Base-by-base conservation (phyloP, 2,113 vertebrate species). In the Reinhardtius hippoglossoides region DNA sequence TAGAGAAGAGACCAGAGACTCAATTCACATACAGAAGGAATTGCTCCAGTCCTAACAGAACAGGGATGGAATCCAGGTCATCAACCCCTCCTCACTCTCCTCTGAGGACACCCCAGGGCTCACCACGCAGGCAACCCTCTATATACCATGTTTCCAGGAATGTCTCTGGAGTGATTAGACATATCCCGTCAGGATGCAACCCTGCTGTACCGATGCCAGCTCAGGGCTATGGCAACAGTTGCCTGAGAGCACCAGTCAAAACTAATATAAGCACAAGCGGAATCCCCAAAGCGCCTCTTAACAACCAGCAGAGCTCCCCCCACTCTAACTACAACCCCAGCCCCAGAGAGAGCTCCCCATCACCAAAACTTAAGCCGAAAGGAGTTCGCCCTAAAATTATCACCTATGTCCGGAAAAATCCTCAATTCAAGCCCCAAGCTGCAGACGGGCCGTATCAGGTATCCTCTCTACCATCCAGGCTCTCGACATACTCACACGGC, bases 381-480 rank as follows among this genome's bases (percentile, higher is more conserved):
- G 96, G 96, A 0, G 97, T 98, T 64, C 96, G 98, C 5, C 98
- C 98, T 57, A 99, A 98, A 93, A 99, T 99, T 82, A 99, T 99
- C 64, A 99, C 98, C 0, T 99, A 97, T 18, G 95, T 99, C 40
- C 91, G 98, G 21, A 97, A 97, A 79, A 97, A 92, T 72, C 97
- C 97, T 5, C 97, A 96, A 65, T 90, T 96, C 0, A 94, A 96
- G 15, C 91, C 95, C 62, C 97, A 96, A 80, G 82, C 68, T 54
- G 89, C 95, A 0, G 96, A 98, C 1, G 83, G 95, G 2, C 87
- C 96, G 0, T 96, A 98, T 84, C 90, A 95, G 0, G 94, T 95
- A 0, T 83, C 96, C 0, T 96, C 95, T 23, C 92, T 97, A 26
- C 95, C 97, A 0, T 96, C 96, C 0, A 78, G 94, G 2, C 64